phyloP scores from a whole-genome alignment of 2,888 invertebrate genomes.

The Caenorhabditis sp. region DNA sequence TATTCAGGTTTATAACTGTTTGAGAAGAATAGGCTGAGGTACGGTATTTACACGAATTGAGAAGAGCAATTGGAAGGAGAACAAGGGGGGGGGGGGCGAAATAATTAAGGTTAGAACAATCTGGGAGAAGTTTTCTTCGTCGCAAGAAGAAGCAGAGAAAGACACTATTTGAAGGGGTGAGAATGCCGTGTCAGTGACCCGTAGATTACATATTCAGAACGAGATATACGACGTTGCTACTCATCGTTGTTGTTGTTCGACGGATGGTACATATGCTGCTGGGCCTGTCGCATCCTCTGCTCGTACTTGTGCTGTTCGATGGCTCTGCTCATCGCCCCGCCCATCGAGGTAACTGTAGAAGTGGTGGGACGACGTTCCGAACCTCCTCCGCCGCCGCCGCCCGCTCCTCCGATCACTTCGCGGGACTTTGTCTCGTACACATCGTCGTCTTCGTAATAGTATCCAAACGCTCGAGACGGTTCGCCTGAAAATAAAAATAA shows the following conservation, averaged over 20 bases:
- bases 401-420: conserved; percentile 26
- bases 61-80: conserved; percentile 1
- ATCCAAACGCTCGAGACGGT: conserved; percentile 74
- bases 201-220: conserved; percentile 8
- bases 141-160: conserved; percentile 48
- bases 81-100: neutral
- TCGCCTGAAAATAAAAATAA: conserved; percentile 54
- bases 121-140: conserved; percentile 49
- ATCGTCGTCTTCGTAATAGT: conserved; percentile 79
- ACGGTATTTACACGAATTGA: conserved; percentile 35
- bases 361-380: conserved; percentile 54
- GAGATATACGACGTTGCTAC: neutral
- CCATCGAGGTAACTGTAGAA: conserved; percentile 49
- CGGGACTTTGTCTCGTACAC: conserved; percentile 72
- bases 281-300: conserved; percentile 70
- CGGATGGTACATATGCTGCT: conserved; percentile 78
- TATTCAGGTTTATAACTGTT: conserved; percentile 4
- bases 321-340: conserved; percentile 44
- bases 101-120: conserved; percentile 1
- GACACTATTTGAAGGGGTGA: neutral
- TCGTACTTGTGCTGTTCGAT: conserved; percentile 57
- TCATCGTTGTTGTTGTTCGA: conserved; percentile 36
- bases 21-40: conserved; percentile 26
- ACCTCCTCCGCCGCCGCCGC: too few species aligned
- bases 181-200: conserved; percentile 28